Evolutionary conservation across 2,888 invertebrate species (phyloP).

Genomic region (Hemicrepidius hirtus): DNA sequence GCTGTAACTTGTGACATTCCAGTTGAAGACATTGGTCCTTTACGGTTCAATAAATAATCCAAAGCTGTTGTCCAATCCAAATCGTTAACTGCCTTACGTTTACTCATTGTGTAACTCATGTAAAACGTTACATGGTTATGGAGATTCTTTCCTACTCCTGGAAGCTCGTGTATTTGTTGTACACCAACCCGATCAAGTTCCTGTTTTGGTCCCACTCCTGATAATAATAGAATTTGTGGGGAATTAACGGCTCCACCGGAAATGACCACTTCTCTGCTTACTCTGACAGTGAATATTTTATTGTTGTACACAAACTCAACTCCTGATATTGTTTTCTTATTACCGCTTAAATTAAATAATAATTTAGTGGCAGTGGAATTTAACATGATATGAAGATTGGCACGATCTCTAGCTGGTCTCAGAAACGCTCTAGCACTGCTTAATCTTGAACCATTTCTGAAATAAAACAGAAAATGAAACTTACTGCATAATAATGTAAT

Average conservation of each 20-base stretch:
- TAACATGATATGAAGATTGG: conserved; percentile 78
- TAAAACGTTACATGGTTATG: conserved; percentile 81
- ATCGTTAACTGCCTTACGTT: conserved; percentile 74
- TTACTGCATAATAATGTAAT: too few species aligned
- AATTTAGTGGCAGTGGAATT: conserved; percentile 78
- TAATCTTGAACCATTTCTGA: conserved; percentile 77
- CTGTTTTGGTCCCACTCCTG: conserved; percentile 80
- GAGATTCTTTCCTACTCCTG: conserved; percentile 81
- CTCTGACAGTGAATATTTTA: conserved; percentile 71
- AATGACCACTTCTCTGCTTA: conserved; percentile 76
- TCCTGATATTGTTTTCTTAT: conserved; percentile 74
- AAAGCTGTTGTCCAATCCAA: conserved; percentile 78
- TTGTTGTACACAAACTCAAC: conserved; percentile 78
- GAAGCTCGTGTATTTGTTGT: conserved; percentile 77
- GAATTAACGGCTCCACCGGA: conserved; percentile 80
- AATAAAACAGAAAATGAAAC: too few species aligned
- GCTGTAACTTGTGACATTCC: conserved; percentile 82
- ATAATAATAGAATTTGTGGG: conserved; percentile 79
- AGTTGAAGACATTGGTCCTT: conserved; percentile 79
- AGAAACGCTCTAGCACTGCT: conserved; percentile 79
- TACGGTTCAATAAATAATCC: conserved; percentile 77
- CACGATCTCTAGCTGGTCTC: conserved; percentile 75
- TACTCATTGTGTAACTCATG: conserved; percentile 75
- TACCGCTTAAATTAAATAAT: conserved; percentile 69
- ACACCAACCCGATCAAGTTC: conserved; percentile 77